phyloP scores from a whole-genome alignment of 2,113 vertebrate genomes.

The Egretta garzetta region DNA sequence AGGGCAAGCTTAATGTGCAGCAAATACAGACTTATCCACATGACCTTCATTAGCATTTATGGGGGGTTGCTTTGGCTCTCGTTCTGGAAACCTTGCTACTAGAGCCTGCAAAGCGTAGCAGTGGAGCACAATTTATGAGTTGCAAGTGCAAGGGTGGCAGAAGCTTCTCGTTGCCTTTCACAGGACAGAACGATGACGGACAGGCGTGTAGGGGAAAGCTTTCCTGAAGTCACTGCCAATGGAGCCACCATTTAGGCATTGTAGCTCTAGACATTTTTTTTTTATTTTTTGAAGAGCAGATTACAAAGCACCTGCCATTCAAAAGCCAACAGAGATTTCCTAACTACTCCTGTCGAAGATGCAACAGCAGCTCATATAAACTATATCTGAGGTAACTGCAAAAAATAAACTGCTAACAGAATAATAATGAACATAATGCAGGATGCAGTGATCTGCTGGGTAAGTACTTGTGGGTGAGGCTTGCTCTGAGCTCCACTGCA shows the following conservation, averaged over 20 bases:
- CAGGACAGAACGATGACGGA: neutral
- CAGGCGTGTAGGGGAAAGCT: neutral
- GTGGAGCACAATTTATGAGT: neutral
- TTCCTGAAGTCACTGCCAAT: neutral
- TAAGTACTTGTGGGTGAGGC: neutral
- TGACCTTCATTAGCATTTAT: constrained; percentile 9
- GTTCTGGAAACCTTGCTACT: neutral
- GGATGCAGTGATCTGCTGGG: neutral
- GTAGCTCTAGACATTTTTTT: neutral
- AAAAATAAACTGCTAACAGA: neutral
- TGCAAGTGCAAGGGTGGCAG: neutral
- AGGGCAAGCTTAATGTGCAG: constrained; percentile 8
- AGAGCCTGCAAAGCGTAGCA: neutral
- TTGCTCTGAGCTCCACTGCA: neutral
- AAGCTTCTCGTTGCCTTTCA: neutral
- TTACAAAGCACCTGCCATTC: neutral
- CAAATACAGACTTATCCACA: neutral
- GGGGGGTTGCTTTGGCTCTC: neutral
- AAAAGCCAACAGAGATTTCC: neutral
- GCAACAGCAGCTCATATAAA: neutral
- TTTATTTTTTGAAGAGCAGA: neutral
- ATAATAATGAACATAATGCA: neutral
- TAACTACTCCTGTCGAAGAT: neutral
- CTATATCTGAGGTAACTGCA: neutral
- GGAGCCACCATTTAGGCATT: neutral